A percentile compares a stretch with the other conserved stretches of the same genome.
phyloP scores from a whole-genome alignment of 2,113 vertebrate species.

The Tapirus terrestris region DNA sequence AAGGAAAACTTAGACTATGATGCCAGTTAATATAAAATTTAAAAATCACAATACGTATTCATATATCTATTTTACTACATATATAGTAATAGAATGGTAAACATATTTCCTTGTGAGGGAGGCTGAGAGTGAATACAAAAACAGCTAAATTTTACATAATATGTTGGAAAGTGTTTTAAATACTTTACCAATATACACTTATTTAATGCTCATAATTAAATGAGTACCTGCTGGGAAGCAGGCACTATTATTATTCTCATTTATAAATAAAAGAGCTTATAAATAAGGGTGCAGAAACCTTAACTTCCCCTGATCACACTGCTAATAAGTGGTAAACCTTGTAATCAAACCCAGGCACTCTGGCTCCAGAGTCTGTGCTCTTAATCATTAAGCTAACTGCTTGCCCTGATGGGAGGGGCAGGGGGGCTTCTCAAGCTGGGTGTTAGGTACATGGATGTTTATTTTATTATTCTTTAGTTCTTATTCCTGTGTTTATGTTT shows the following conservation, averaged over 20 bases:
- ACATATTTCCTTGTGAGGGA: background rate
- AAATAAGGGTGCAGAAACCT: slow-evolving; percentile 6
- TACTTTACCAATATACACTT: slow-evolving; percentile 26
- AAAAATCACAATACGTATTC: background rate
- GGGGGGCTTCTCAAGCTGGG: background rate
- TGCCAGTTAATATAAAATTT: slow-evolving; percentile 6
- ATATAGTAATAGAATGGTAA: slow-evolving; percentile 26
- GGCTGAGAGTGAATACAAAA: slow-evolving; percentile 16
- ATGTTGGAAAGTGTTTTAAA: slow-evolving; percentile 6
- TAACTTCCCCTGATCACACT: background rate
- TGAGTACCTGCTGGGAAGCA: background rate
- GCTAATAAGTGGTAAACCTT: background rate
- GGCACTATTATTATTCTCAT: background rate
- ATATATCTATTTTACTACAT: slow-evolving; percentile 4
- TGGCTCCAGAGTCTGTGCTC: background rate
- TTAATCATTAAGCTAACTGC: background rate
- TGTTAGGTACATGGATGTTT: background rate
- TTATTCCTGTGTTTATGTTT: background rate
- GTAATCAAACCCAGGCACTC: background rate
- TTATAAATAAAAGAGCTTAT: slow-evolving; percentile 10
- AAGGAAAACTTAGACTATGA: background rate
- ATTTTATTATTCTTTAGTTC: slow-evolving; percentile 29
- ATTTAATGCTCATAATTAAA: slow-evolving; percentile 34
- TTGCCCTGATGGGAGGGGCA: background rate
- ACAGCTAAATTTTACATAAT: slow-evolving; percentile 9